Conservation (phyloP, 2,888 invertebrate species). For the Noctua janthe region DNA sequence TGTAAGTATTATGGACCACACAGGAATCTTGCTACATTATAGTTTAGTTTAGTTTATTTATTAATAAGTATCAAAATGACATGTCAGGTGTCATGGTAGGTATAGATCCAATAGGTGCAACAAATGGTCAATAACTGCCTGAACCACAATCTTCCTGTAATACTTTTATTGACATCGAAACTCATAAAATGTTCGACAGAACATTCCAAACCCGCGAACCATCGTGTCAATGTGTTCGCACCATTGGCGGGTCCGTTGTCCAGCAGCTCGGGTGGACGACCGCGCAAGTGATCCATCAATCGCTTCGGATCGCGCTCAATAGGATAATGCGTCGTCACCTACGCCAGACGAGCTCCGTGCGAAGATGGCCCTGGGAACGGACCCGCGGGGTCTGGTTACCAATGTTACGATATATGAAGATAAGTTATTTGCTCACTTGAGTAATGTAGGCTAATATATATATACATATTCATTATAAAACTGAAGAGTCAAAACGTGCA, state of each 20-base stretch:
- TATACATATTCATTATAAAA: background rate
- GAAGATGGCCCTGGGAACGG: slow-evolving; percentile 58
- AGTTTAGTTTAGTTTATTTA: too few relatives aligned
- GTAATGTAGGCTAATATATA: background rate
- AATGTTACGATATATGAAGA: background rate
- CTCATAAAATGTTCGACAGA: background rate
- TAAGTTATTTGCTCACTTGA: slow-evolving; percentile 21
- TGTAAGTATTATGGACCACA: background rate
- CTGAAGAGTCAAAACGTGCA: background rate
- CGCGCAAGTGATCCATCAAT: slow-evolving; percentile 64
- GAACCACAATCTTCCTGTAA: background rate
- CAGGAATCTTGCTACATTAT: background rate
- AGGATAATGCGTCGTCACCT: slow-evolving; percentile 62
- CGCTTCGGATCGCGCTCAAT: slow-evolving; percentile 58
- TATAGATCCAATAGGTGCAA: background rate
- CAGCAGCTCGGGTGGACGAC: slow-evolving; percentile 62
- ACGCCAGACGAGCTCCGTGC: slow-evolving; percentile 53
- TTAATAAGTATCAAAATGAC: too few relatives aligned
- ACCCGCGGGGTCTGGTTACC: background rate
- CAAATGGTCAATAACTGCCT: background rate
- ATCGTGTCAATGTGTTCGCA: slow-evolving; percentile 9
- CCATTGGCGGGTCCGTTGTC: slow-evolving; percentile 41
- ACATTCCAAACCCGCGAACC: background rate
- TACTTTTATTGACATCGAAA: background rate
- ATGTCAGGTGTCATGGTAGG: too few relatives aligned